Percentiles rank a stretch among this genome's conserved stretches.
Evolutionary conservation across 2,113 vertebrate species (phyloP).

Genomic region (Protobothrops mucrosquamatus): DNA sequence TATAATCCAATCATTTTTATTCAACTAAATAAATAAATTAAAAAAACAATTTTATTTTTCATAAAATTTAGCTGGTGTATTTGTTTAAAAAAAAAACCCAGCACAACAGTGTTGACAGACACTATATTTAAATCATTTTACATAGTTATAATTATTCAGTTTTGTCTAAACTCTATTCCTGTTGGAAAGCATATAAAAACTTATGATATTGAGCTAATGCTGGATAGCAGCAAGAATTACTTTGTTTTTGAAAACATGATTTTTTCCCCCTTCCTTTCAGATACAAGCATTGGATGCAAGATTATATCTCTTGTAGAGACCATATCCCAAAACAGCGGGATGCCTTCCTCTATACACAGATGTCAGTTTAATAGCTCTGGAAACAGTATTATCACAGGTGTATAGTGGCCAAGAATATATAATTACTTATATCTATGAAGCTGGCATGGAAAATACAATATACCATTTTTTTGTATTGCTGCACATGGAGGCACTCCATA

Average conservation of each 20-base stretch:
- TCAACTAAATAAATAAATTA: not conserved
- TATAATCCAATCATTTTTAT: not conserved
- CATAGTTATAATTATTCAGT: not conserved
- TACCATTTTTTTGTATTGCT: not conserved
- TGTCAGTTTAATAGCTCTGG: conserved; percentile 49
- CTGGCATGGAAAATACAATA: not conserved
- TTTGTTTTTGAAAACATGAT: not conserved
- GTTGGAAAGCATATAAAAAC: not conserved
- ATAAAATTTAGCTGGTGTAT: not conserved
- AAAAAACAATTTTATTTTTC: not conserved
- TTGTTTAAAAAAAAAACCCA: not conserved
- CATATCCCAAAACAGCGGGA: conserved; percentile 20
- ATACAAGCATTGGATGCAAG: conserved; percentile 5
- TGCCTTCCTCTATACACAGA: conserved; percentile 35
- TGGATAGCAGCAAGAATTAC: not conserved
- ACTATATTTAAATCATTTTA: not conserved
- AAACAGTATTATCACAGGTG: conserved; percentile 43
- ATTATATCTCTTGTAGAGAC: not conserved
- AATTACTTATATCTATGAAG: conserved; percentile 40
- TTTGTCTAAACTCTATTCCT: not conserved
- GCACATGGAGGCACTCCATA: not conserved
- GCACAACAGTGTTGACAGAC: not conserved
- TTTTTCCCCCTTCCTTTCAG: not conserved
- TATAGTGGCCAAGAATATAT: conserved; percentile 6
- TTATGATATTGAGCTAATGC: not conserved